Conservation (phyloP, 35 echinoderm and acorn worm species). For the Strongylocentrotus purpuratus region DNA sequence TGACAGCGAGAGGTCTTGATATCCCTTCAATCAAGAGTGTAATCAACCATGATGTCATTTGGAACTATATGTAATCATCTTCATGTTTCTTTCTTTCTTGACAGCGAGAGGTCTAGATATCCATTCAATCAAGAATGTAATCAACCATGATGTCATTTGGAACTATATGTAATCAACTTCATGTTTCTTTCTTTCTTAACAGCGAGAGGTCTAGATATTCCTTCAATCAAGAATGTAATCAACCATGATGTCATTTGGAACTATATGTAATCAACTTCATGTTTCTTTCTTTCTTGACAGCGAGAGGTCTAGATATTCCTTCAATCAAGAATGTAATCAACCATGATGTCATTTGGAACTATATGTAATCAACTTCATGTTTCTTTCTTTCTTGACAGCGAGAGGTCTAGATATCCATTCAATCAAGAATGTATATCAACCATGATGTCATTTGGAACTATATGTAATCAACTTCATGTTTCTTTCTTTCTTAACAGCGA, state of each 20-base stretch:
- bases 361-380: no score
- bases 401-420: constrained; percentile 74
- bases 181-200: no score
- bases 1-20: constrained; percentile 19
- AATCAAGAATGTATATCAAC: constrained; percentile 93
- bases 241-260: constrained; percentile 97
- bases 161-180: no score
- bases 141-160: no score
- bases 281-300: no score
- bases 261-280: no score
- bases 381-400: no score
- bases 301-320: constrained; percentile 67
- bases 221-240: constrained; percentile 90
- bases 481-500: constrained; percentile 54
- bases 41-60: constrained; percentile 93
- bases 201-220: constrained; percentile 62
- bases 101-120: no score
- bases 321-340: constrained; percentile 94
- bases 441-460: constrained; percentile 86
- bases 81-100: no score
- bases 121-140: no score
- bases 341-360: constrained; percentile 93
- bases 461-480: constrained; percentile 67
- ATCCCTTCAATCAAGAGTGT: constrained; percentile 95
- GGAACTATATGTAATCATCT: no score